Evolutionary conservation across 2,888 invertebrate genomes (phyloP), one percentile per base, ranked within the genome.

Genomic region (Ornithoptera priamus): DNA sequence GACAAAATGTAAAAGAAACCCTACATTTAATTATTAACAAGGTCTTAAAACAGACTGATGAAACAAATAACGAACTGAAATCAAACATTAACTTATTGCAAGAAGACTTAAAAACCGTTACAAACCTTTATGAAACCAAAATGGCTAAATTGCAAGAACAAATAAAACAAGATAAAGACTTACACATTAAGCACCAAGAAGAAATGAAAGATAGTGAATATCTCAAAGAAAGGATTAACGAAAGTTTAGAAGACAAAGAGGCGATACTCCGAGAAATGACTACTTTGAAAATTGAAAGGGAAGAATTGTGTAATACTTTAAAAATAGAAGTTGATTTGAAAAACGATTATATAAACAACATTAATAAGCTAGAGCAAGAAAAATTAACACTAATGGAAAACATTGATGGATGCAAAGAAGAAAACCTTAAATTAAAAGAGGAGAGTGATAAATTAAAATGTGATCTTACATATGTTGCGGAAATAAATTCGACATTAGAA

Each of bases 181-280:
- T 71, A 5, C 59, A 64, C 62, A 15, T 6, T 4, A n/a, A 67
- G 60, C 42, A 50, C 58, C 62, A 62, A 46, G 24, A 67, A n/a
- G 69, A 81, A 53, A 75, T 75, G 67, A 76, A 75, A 46, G 78
- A 81, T 72, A 81, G 82, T 73, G 74, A 81, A 66, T 75, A 76
- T 62, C 73, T 84, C 17, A 79, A 72, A 69, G 50, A 66, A 67
- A 67, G 63, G 60, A 24, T 73, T 65, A 22, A 70, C 62, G 65
- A 68, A 36, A 68, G 71, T 66, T n/a, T 66, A 22, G 39, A 63
- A 12, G 20, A 71, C 39, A 53, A 58, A 24, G 60, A 57, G 24
- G 4, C 24, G 20, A 42, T 61, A 18, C 59, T 72, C 65, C 74
- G 78, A 53, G 75, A 81, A 69, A 70, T 78, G 57, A 74, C 75